Base-by-base conservation (phyloP, 2,888 invertebrate genomes). In the Eledona agricola region DNA sequence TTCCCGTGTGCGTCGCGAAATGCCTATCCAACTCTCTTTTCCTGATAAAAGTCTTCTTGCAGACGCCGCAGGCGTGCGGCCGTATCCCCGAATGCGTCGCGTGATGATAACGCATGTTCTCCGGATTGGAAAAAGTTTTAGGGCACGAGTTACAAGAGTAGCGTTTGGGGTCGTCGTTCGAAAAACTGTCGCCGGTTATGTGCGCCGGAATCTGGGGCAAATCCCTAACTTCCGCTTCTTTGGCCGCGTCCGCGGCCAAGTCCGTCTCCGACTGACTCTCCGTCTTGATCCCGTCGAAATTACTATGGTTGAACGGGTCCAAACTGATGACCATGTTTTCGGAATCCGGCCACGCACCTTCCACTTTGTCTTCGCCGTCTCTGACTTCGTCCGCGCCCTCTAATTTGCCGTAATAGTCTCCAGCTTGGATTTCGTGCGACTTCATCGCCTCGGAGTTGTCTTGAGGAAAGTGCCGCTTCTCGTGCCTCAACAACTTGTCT, bases 1-100 rank as follows among this genome's bases (percentile, higher is more conserved):
- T 79, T 1, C 83, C 87, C 23, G 85, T 81, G 71, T 88, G 88
- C 1, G 87, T 79, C 0, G 83, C 79, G 7, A 82, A 79, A 73
- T 89, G 89, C 0, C 87, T 78, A 59, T 88, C 87, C 4, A 88
- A 72, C 72, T 89, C 88, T 25, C 87, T 79, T 72, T 87, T 86
- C 1, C 88, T 77, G 17, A 84, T 78, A 66, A 89, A 89, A 3
- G 83, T 80, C 69, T 86, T 87, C 40, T 80, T 81, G 69, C 88
- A 89, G 31, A 85, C 79, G 58, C 81, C 80, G 66, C 88, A 89
- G 51, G 80, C 79, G 66, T 84, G 84, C 1, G 81, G 79, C 53
- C 85, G 78, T 9, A 62, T 53, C 28, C 65, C 68, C 10, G 65
- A 62, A 49, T 69, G 69, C 9, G 54, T 63, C 0, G 66, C 63